Base-by-base conservation (phyloP, 2,797 vertebrate species). In the Emydoidea blandingii region DNA sequence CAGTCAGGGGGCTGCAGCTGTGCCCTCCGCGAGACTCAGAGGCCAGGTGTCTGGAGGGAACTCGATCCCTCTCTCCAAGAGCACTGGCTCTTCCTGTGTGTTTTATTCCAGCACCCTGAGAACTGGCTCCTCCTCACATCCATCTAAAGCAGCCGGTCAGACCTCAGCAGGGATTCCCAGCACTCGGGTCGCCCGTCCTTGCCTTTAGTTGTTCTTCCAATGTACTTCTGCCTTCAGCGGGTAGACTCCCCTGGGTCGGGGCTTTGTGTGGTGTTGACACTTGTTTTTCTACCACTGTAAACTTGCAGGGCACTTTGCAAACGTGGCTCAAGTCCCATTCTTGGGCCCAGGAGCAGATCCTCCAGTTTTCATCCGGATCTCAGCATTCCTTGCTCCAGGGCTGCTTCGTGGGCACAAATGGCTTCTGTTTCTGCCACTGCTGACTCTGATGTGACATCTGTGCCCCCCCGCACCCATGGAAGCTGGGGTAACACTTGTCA, bases 391-490 rank as follows among this genome's bases (percentile, higher is more conserved):
- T 68, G 62, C 62, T 37, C 62, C 34, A 68, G 62, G 34, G 34
- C 8, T 37, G 62, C 62, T n/a, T 18, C 8, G 10, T 10, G n/a
- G 62, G 34, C 62, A 37, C 34, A 37, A 1, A 21, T 10, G 5
- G 34, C 18, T 68, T 37, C 62, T 37, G 34, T 37, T 68, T n/a
- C 16, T 2, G 6, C 62, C 62, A 37, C 62, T 68, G 62, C 62
- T 68, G 62, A 37, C 18, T 72, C 47, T 86, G 37, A 0, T 0
- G 34, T 47, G 56, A 44, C 1, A 0, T 8, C 29, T 21, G 74
- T 91, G n/a, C n/a, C 1, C 0, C 23, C 37, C 15, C 29, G 56
- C 41, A 16, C 54, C n/a, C 87, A 91, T 34, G 59, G 31, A 29
- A 59, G 57, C 57, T 31, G 31, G 29, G 59, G 6, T 34, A 62